Conservation (phyloP, 2,113 vertebrate species). For the Tachycineta bicolor region DNA sequence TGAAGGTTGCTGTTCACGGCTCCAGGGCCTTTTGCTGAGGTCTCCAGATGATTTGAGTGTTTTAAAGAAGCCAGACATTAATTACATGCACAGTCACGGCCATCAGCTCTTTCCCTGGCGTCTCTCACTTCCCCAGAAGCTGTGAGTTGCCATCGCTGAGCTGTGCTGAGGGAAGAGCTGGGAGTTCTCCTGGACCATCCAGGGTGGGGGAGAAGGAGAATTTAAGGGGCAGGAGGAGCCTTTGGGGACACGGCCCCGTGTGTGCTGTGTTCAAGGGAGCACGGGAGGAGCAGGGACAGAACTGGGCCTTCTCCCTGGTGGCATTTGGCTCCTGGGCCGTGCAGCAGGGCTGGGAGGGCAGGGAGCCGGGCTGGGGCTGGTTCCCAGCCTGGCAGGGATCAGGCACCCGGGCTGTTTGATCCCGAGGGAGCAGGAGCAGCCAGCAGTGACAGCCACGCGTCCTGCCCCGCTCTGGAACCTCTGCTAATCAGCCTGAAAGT, state of each 20-base stretch:
- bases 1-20: background rate
- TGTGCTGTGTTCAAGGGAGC: background rate
- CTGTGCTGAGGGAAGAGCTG: background rate
- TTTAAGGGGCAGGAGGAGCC: background rate
- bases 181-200: background rate
- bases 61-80: background rate
- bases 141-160: background rate
- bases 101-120: background rate
- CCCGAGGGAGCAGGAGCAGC: background rate
- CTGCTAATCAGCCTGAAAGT: background rate
- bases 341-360: background rate
- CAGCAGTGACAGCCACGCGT: background rate
- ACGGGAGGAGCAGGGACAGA: background rate
- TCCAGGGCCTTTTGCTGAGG: background rate
- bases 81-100: background rate
- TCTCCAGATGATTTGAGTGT: constrained; percentile 5
- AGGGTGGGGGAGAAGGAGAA: background rate
- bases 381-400: background rate
- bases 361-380: background rate
- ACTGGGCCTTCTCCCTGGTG: background rate
- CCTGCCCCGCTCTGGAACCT: background rate
- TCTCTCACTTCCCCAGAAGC: background rate
- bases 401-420: background rate
- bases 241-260: background rate
- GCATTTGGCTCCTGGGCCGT: background rate